Conservation (phyloP, 2,113 vertebrate genomes). For the Oryzias javanicus region DNA sequence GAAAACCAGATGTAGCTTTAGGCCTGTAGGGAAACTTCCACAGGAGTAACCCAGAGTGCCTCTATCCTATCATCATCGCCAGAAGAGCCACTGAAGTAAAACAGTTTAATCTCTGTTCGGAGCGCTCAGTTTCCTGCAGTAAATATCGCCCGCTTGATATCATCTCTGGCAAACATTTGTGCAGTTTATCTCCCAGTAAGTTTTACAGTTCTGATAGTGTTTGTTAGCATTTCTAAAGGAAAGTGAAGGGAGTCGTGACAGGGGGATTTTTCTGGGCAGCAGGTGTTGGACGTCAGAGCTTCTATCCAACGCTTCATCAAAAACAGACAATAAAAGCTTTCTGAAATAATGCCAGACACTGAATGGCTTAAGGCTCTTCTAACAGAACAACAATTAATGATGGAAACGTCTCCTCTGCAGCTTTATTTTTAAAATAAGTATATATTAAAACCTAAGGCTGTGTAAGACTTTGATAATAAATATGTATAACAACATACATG, state of each 20-base stretch:
- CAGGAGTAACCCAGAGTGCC: conserved; percentile 6
- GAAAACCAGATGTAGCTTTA: conserved; percentile 53
- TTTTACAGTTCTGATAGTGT: conserved; percentile 36
- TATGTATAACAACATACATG: too few species aligned
- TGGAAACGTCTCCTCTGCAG: too few species aligned
- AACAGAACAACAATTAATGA: too few species aligned
- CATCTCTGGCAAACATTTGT: conserved; percentile 23
- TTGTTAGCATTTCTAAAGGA: conserved; percentile 55
- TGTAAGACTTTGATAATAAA: too few species aligned
- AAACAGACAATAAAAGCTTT: too few species aligned
- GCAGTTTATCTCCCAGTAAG: conserved; percentile 41
- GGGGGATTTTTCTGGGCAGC: conserved; percentile 57
- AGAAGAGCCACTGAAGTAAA: conserved; percentile 1
- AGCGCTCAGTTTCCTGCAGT: conserved; percentile 13
- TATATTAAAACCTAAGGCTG: too few species aligned
- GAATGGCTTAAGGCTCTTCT: too few species aligned
- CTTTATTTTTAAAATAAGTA: too few species aligned
- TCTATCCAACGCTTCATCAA: too few species aligned
- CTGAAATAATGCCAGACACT: too few species aligned
- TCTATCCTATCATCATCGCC: conserved; percentile 30
- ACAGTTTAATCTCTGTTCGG: conserved; percentile 13
- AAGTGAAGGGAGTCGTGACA: conserved; percentile 51
- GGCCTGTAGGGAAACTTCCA: conserved; percentile 10
- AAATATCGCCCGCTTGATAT: conserved; percentile 15
- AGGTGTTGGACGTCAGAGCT: conserved; percentile 7